A percentile compares a stretch with the other conserved stretches of the same genome.
Evolutionary conservation across 2,888 invertebrate genomes (phyloP).

Genomic region (Zonitis immaculata): DNA sequence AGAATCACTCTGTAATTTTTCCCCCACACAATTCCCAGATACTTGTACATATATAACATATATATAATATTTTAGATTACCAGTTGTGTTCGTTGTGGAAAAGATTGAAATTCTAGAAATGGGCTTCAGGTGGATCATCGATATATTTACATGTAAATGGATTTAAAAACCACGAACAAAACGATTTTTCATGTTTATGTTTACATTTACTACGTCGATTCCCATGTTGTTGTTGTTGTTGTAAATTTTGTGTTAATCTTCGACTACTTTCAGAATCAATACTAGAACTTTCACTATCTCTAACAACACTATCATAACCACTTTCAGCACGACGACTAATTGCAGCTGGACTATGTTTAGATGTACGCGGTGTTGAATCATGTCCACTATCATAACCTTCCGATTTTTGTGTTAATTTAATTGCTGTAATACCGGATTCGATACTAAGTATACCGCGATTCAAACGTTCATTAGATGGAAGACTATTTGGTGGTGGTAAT

Average conservation of each 20-base stretch:
- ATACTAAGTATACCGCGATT: constrained; percentile 59
- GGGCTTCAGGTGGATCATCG: constrained; percentile 53
- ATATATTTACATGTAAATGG: constrained; percentile 75
- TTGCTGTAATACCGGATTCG: constrained; percentile 61
- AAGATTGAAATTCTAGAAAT: constrained; percentile 39
- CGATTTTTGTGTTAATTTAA: constrained; percentile 54
- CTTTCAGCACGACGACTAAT: constrained; percentile 79
- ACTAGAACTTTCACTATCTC: constrained; percentile 85
- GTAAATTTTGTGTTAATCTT: constrained; percentile 47
- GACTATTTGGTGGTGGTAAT: constrained; percentile 55
- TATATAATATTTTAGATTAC: too few species aligned
- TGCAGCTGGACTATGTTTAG: constrained; percentile 74
- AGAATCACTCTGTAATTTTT: too few species aligned
- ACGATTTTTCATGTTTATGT: constrained; percentile 63
- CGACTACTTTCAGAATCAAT: constrained; percentile 65
- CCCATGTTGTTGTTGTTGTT: constrained; percentile 36
- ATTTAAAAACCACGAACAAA: constrained; percentile 71
- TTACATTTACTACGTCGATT: constrained; percentile 56
- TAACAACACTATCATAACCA: constrained; percentile 86
- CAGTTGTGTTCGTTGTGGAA: not conserved
- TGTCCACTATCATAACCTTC: constrained; percentile 82
- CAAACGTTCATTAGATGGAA: constrained; percentile 60
- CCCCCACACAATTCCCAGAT: too few species aligned
- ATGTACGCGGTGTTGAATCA: constrained; percentile 76
- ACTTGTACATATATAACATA: too few species aligned